Evolutionary conservation across 2,888 invertebrate species (phyloP).

Genomic region (Drosophila siamana): DNA sequence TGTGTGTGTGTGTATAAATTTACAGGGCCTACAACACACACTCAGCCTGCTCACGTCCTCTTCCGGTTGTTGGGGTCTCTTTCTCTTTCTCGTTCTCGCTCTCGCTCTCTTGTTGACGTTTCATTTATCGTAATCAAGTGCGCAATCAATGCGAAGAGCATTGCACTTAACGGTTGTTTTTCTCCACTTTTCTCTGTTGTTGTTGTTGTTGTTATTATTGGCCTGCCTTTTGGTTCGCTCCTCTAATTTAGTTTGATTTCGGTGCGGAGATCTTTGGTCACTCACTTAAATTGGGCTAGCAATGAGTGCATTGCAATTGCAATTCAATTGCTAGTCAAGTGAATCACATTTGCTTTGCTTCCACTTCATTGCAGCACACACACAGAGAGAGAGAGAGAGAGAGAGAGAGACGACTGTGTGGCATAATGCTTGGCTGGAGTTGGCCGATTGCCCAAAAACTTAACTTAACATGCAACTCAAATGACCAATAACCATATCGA

Average conservation of each 20-base stretch:
- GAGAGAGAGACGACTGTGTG: too few species aligned
- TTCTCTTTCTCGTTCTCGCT: neutral
- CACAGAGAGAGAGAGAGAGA: too few species aligned
- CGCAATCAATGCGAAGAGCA: slow-evolving; percentile 78
- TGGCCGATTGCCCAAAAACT: too few species aligned
- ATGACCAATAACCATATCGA: neutral
- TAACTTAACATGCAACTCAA: neutral
- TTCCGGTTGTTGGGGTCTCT: neutral
- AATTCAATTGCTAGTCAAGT: slow-evolving; percentile 21
- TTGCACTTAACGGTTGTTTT: slow-evolving; percentile 69
- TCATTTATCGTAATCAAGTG: slow-evolving; percentile 80
- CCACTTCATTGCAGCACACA: slow-evolving; percentile 12
- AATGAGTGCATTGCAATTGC: slow-evolving; percentile 30
- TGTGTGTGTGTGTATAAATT: too few species aligned
- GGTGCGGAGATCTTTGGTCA: slow-evolving; percentile 1
- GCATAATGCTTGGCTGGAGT: neutral
- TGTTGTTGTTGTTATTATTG: too few species aligned
- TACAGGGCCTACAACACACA: slow-evolving; percentile 51
- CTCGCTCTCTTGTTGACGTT: slow-evolving; percentile 66
- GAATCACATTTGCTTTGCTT: slow-evolving; percentile 26
- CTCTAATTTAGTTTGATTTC: slow-evolving; percentile 75
- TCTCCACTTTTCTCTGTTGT: slow-evolving; percentile 7
- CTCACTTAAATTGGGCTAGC: slow-evolving; percentile 51
- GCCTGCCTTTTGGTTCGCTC: slow-evolving; percentile 20
- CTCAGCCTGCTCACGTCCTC: slow-evolving; percentile 33